Base-by-base conservation (phyloP, 1,140 invertebrate species). In the Leucophenga varia region DNA sequence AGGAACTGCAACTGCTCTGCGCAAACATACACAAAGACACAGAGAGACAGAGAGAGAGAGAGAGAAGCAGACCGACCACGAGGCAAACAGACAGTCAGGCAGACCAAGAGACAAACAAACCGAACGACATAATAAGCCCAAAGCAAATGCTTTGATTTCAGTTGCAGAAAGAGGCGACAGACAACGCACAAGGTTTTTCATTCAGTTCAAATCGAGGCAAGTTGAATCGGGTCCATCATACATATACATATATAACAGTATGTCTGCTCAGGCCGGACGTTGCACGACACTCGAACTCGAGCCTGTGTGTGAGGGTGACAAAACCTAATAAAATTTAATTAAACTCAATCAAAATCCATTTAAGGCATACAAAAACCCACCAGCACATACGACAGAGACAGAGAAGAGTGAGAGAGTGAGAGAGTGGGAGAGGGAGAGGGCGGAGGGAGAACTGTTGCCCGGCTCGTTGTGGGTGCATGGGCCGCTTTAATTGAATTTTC, bases 321-420 rank as follows among this genome's bases (percentile, higher is more conserved):
- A 65, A 65, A 65, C 63, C 63, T 65, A 65, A 65, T 65, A 65
- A 65, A 65, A 67, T 65, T 65, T 65, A 67, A 65, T 65, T 65
- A 65, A 65, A 67, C 63, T 67, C 63, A 65, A 65, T 65, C 63
- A 65, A 65, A 65, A 65, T 67, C 53, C 63, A 65, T 65, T 65
- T 65, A 65, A 67, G 59, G 61, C 61, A 50, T 43, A 49, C 53
- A 59, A 54, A 54, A 40, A 45, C 43, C 35, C 46, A 34, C 30
- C 43, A 47, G 36, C 28, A 38, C 21, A 47, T 21, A 25, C 30
- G 40, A n/a, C n/a, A n/a, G n/a, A 12, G 10, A 32, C 36, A 12
- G 35, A 30, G 21, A 12, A 31, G 16, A 21, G 17, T 16, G 7
- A n/a, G 45, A 47, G 13, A 38, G n/a, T 16, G 19, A 10, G 35